Evolutionary conservation across 30 jellyfish, hydroid and myxozoan genomes (phyloP).

Genomic region (Clytia hemisphaerica): DNA sequence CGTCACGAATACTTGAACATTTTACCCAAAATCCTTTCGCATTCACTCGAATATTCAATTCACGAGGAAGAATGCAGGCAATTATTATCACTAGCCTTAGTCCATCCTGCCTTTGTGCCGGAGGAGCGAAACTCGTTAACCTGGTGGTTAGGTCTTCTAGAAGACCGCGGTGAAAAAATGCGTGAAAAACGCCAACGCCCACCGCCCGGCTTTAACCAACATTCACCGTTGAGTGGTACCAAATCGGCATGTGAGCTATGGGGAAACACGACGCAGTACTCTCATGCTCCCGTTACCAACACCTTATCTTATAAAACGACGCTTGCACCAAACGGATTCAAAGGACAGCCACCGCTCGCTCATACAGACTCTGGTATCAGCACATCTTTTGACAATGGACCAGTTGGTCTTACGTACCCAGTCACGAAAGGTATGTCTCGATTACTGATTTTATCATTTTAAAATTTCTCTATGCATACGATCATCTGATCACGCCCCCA

Average conservation of each 20-base stretch:
- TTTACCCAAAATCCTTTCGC: slow-evolving; percentile 83
- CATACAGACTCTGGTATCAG: slow-evolving; percentile 97
- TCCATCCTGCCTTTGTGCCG: slow-evolving; percentile 95
- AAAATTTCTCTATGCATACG: background rate
- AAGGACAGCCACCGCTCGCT: slow-evolving; percentile 52
- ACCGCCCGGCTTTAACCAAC: slow-evolving; percentile 44
- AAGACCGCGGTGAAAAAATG: slow-evolving; percentile 71
- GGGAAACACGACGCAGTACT: slow-evolving; percentile 5
- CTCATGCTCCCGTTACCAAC: slow-evolving; percentile 19
- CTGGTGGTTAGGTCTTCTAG: slow-evolving; percentile 78
- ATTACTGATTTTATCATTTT: background rate
- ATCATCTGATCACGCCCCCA: background rate
- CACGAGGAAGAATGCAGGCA: slow-evolving; percentile 98
- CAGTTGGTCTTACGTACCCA: slow-evolving; percentile 1
- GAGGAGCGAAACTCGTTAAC: slow-evolving; percentile 74
- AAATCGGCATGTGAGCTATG: slow-evolving; percentile 32
- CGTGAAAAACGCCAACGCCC: slow-evolving; percentile 49
- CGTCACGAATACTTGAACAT: slow-evolving; percentile 81
- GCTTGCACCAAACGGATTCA: slow-evolving; percentile 81
- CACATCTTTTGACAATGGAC: slow-evolving; percentile 66
- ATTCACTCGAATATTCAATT: slow-evolving; percentile 80
- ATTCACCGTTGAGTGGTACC: slow-evolving; percentile 29
- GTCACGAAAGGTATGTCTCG: background rate
- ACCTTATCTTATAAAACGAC: slow-evolving; percentile 22
- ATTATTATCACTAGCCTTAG: slow-evolving; percentile 75